Base-by-base conservation (phyloP, 1,140 invertebrate genomes). In the Pomacea maculata region DNA sequence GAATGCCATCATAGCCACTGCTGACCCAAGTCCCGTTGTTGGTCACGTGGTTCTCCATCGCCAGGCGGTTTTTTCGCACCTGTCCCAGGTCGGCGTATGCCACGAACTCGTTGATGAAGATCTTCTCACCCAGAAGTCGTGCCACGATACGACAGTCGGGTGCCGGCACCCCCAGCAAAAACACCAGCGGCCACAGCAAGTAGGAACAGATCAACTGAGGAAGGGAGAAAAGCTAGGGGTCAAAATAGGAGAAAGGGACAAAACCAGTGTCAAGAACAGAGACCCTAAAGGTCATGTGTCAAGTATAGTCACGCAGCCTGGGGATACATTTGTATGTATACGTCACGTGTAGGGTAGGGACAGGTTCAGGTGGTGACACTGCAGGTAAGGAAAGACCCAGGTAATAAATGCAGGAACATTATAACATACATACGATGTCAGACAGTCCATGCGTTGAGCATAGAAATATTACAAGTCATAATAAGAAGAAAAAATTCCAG, bases 41-140 rank as follows among this genome's bases (percentile, higher is more conserved):
- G 29, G 34, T 25, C 57, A 80, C 71, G 80, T 83, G 80, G 55
- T 80, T 80, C 10, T 72, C 63, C n/a, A 85, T 79, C 14, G 78
- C 70, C 15, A 82, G 1, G 45, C 83, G 83, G 83, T 90, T 90
- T 55, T 71, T 68, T 34, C 86, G 82, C 7, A 88, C 80, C 34
- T 81, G 81, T 14, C 85, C 84, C 1, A 90, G 81, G 45, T 85
- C 81, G n/a, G 85, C 83, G 79, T 89, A 91, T 5, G 90, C 90
- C 5, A 90, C 80, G 81, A 91, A 91, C 73, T 91, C 90, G 78
- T 91, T 91, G n/a, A 90, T 77, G 75, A 91, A 89, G 34, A 88
- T 89, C 72, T 91, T 91, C n/a, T 90, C 78, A 54, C 90, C 90
- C 64, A 91, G 84, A 71, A 91, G 81, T 65, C 88, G 72, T 0